These are phyloP conservation scores for Myanophis thanlyinensis DNA, from an alignment of 2,113 vertebrate species.

Conservation along the genomic window DNA sequence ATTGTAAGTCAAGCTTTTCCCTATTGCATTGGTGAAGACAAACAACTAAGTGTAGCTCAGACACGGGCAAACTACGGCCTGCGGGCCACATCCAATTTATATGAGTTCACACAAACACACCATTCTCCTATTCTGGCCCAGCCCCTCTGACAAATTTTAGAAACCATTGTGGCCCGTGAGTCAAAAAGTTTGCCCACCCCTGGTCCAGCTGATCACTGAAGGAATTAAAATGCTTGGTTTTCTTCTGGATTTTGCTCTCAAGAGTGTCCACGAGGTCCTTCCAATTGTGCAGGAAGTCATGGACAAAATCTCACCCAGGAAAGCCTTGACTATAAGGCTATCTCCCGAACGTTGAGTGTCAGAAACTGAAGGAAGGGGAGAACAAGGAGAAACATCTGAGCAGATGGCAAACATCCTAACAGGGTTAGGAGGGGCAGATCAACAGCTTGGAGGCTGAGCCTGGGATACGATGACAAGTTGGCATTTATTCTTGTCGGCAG, in stretches of 20 bases:
- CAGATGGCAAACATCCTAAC: not conserved
- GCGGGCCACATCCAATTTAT: no score
- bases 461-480: conserved; percentile 3
- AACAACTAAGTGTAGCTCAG: no score
- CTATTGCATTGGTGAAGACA: no score
- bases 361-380: not conserved
- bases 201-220: no score
- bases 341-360: not conserved
- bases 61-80: no score
- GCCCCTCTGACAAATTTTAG: no score
- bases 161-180: no score
- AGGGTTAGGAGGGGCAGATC: not conserved
- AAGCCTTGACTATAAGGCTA: no score
- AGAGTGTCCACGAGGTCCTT: not conserved
- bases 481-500: conserved; percentile 34
- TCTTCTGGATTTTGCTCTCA: not conserved
- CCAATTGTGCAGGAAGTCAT: not conserved
- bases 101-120: no score
- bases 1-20: no score
- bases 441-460: conserved; percentile 10
- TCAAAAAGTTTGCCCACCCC: no score
- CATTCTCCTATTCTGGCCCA: no score
- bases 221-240: not conserved
- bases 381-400: not conserved
- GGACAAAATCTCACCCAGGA: not conserved